Percentiles rank a stretch among this genome's conserved stretches.
These are phyloP conservation scores for Eucriotettix oculatus DNA, from an alignment of 2,888 invertebrate genomes.

Conservation along the genomic window DNA sequence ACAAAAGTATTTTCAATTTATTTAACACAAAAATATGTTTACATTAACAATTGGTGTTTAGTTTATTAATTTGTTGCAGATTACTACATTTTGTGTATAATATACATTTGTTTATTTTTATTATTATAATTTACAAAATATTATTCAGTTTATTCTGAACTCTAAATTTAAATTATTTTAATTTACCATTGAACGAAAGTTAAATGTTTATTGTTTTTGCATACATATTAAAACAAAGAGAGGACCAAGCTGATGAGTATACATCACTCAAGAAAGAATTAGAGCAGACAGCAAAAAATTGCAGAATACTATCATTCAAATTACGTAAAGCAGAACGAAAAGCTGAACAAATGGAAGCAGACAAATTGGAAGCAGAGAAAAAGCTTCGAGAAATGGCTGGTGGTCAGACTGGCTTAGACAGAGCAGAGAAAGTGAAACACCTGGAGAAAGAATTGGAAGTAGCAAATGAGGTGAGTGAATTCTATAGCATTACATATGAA, in stretches of 20 bases:
- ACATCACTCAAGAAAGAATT: conserved; percentile 85
- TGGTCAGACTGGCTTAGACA: conserved; percentile 40
- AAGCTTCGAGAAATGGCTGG: conserved; percentile 34
- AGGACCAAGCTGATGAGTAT: conserved; percentile 95
- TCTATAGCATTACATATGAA: too few species aligned
- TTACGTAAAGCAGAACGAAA: conserved; percentile 87
- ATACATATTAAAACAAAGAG: conserved; percentile 34
- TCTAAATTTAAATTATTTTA: conserved; percentile 4
- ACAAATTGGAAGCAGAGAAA: conserved; percentile 58
- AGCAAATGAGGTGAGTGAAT: conserved; percentile 45
- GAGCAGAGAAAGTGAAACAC: conserved; percentile 53
- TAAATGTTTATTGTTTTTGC: not conserved
- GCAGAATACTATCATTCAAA: conserved; percentile 94
- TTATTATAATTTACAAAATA: not conserved
- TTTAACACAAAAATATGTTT: too few species aligned
- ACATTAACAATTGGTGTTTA: too few species aligned
- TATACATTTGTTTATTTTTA: conserved; percentile 6
- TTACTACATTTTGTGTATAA: not conserved
- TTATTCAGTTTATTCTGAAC: too few species aligned
- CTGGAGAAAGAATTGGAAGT: conserved; percentile 73
- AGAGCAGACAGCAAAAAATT: conserved; percentile 94
- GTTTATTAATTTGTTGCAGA: too few species aligned
- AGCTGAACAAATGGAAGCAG: conserved; percentile 70
- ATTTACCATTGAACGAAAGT: not conserved
- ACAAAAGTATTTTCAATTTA: too few species aligned